Base-by-base conservation (phyloP, 2,797 vertebrate genomes). In the Liparis tanakae region DNA sequence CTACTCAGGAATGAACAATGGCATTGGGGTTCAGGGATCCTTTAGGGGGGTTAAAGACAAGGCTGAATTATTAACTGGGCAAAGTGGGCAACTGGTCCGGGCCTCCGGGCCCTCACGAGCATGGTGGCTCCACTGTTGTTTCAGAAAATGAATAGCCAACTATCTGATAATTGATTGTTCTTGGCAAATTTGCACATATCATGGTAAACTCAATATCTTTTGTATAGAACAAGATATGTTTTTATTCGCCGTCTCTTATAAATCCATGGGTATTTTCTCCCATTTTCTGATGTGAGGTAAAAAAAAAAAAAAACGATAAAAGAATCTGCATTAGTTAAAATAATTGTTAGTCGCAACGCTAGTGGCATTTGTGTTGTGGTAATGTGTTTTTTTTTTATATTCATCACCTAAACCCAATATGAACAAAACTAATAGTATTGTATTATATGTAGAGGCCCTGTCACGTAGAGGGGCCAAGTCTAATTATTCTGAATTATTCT, bases 1-100 rank as follows among this genome's bases (percentile, higher is more conserved):
- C 70, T 50, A 73, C 70, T 77, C 81, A 43, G 80, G 55, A 58
- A 59, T 74, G 72, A 80, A 53, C 25, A 51, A 33, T 1, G 13
- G 59, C 36, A 55, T 25, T 1, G 22, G 13, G 64, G 41, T 62
- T 54, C 17, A 37, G 65, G 53, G 67, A 70, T 48, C 46, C 56
- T 65, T 46, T 8, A 36, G 56, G 44, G 59, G 34, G 12, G 20
- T 37, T 60, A n/a, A 22, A 36, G 18, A 69, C 70, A 10, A 18
- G 33, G 46, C 64, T 73, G 55, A 71, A 74, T 68, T 54, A 73
- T 64, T 50, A 37, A 48, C 53, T 1, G 6, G 46, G 25, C 22
- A 20, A 51, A 53, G 50, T 73, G 56, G 44, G 41, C 9, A 43
- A 20, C 30, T 10, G 33, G 39, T 46, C 39, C 1, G 1, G 33